Evolutionary conservation across 1,140 invertebrate genomes (phyloP), one percentile per base, ranked within the genome.

Genomic region (Drosophila virilis): DNA sequence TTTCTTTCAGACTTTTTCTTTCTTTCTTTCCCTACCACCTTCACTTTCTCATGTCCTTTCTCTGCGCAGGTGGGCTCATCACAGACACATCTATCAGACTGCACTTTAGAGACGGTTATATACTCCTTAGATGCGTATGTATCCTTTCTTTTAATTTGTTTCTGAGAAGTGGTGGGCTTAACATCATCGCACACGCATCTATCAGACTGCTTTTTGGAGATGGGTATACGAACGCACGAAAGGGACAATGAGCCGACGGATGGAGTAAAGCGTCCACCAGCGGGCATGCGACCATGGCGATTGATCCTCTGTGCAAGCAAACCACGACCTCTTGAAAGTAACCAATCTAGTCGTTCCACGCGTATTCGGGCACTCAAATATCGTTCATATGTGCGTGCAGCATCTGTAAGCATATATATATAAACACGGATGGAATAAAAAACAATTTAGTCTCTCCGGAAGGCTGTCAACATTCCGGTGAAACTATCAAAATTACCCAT

Each of bases 401-500:
- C 54, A 48, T 67, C 62, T 66, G 32, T 8, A 46, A 22, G 12
- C 6, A 50, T 33, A 67, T 6, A 67, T 6, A 15, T 1, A 43
- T 17, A 7, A 42, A 12, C 32, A 1, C 7, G 22, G 15, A 17
- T 6, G 43, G n/a, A n/a, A 37, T 17, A 9, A 1, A 17, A 17
- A 51, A 8, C 7, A 0, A 28, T 15, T 33, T 5, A 32, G 33
- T 32, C 22, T 6, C 5, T 12, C 2, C 15, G 10, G 8, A 0
- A 42, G 5, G 2, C 6, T 4, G 6, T 38, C 5, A 54, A 37
- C 13, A 6, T 17, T 35, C 13, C 37, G 5, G 5, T 22, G 22
- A 22, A 22, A 22, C 22, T 22, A 12, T 17, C 8, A 58, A 12
- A 70, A 52, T 72, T 59, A 72, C 69, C 62, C 69, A 72, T 72